These are phyloP conservation scores for Pegoplata infirma DNA, from an alignment of 2,888 invertebrate genomes.

Conservation along the genomic window DNA sequence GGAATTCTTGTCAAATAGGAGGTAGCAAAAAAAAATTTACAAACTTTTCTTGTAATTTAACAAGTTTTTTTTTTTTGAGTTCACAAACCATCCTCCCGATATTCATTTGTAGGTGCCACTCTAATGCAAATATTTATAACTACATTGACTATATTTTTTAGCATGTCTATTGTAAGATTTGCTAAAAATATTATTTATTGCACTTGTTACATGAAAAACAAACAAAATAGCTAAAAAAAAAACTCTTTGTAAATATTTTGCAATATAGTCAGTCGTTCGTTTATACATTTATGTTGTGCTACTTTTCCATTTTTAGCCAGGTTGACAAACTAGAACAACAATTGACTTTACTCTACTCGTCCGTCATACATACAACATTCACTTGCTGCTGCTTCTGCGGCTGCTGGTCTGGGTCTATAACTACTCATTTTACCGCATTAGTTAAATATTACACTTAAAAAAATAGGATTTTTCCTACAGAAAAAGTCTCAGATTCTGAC, in stretches of 20 bases:
- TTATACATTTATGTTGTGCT: constrained; percentile 41
- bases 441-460: too few species aligned
- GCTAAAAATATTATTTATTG: constrained; percentile 21
- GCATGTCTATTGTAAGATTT: not conserved
- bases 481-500: too few species aligned
- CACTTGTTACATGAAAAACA: constrained; percentile 45
- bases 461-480: too few species aligned
- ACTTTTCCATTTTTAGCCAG: constrained; percentile 49
- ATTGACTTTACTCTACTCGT: constrained; percentile 16
- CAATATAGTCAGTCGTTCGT: constrained; percentile 4
- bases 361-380: constrained; percentile 5
- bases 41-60: too few species aligned
- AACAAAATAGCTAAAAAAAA: not conserved
- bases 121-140: too few species aligned
- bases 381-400: constrained; percentile 6
- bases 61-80: too few species aligned
- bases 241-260: not conserved
- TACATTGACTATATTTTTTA: too few species aligned
- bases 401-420: not conserved
- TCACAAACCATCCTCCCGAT: too few species aligned
- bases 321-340: constrained; percentile 51
- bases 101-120: too few species aligned
- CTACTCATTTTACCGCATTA: constrained; percentile 31
- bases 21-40: too few species aligned
- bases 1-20: too few species aligned